Conservation (phyloP, 2,888 invertebrate species). For the Diaprepes abbreviatus region DNA sequence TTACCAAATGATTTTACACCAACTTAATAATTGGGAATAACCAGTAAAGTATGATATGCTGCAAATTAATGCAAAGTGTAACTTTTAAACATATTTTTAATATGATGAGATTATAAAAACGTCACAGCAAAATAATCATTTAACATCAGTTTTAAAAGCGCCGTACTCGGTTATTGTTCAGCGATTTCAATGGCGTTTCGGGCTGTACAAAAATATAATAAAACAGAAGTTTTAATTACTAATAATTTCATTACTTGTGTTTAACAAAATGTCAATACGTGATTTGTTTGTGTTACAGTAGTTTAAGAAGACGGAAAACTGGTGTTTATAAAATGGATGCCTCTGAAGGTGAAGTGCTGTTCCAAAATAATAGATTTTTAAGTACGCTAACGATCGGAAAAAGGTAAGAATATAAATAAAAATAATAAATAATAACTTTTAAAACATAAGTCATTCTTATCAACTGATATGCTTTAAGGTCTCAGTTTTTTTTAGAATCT, state of each 20-base stretch:
- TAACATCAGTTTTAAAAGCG: neutral
- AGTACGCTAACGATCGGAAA: slow-evolving; percentile 66
- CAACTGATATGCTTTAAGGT: no score
- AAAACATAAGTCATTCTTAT: no score
- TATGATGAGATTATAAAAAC: slow-evolving; percentile 10
- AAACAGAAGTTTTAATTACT: no score
- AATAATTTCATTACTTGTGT: no score
- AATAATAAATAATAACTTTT: no score
- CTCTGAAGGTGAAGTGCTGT: slow-evolving; percentile 61
- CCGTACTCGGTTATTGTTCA: neutral
- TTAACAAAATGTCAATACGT: neutral
- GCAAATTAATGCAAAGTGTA: neutral
- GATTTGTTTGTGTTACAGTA: slow-evolving; percentile 42
- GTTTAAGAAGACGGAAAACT: slow-evolving; percentile 60
- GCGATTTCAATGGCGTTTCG: neutral
- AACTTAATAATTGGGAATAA: slow-evolving; percentile 28
- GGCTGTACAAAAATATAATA: neutral
- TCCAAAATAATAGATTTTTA: slow-evolving; percentile 65
- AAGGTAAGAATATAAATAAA: no score
- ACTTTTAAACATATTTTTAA: slow-evolving; percentile 4
- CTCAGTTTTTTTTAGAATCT: no score
- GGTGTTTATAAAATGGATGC: slow-evolving; percentile 64
- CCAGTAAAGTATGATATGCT: slow-evolving; percentile 36
- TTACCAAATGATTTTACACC: slow-evolving; percentile 16
- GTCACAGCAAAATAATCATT: neutral